These are phyloP conservation scores for Pithys albifrons DNA, from an alignment of 2,113 vertebrate genomes.

Conservation along the genomic window DNA sequence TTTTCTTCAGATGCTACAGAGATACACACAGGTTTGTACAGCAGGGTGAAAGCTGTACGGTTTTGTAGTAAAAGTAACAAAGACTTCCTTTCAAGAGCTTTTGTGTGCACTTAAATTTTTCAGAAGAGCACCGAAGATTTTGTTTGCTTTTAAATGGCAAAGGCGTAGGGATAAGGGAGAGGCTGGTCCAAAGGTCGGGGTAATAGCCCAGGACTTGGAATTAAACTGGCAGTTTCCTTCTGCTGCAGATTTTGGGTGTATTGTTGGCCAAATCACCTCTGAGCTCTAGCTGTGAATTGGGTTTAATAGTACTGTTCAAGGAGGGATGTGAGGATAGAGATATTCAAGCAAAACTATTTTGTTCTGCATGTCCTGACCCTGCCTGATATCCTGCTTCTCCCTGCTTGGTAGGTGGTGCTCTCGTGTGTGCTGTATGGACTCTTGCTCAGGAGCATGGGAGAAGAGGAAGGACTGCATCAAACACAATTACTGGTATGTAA, in stretches of 20 bases:
- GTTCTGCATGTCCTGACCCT: not conserved
- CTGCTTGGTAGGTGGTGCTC: conserved; percentile 59
- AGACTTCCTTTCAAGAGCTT: not conserved
- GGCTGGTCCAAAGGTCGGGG: conserved; percentile 12
- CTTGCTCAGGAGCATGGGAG: conserved; percentile 73
- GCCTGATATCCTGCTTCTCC: conserved; percentile 7
- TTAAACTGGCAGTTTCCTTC: not conserved
- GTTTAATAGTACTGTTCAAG: not conserved
- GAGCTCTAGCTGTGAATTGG: not conserved
- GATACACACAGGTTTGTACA: not conserved
- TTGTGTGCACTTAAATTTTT: not conserved
- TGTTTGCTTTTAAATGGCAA: conserved; percentile 3
- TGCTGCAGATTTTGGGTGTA: not conserved
- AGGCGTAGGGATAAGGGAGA: not conserved
- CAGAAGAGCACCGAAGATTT: not conserved
- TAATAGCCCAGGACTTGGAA: not conserved
- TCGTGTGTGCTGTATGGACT: conserved; percentile 71
- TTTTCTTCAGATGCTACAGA: not conserved
- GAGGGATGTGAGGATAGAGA: not conserved
- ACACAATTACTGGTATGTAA: conserved; percentile 64
- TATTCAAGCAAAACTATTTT: not conserved
- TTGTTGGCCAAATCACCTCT: not conserved
- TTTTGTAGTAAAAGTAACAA: not conserved
- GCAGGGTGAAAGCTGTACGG: not conserved
- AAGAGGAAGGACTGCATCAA: conserved; percentile 70